Evolutionary conservation across 2,888 invertebrate species (phyloP).

Genomic region (Dryocosmus kuriphilus): DNA sequence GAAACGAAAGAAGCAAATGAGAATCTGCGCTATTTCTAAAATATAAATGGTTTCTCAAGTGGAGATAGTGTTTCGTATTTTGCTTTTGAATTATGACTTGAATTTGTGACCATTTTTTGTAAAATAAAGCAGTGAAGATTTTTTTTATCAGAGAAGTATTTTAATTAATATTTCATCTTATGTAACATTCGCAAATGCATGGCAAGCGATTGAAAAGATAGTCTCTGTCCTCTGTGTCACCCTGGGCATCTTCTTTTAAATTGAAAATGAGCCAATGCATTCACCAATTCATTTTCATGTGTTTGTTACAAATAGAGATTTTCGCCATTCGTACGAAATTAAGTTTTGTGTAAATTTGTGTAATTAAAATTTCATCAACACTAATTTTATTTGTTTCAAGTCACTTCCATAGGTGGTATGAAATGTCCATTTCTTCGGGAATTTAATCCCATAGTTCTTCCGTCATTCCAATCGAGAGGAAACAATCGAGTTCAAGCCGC

Average conservation of each 20-base stretch:
- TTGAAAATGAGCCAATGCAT: no score
- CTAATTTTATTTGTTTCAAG: slow-evolving; percentile 65
- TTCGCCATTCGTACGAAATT: background rate
- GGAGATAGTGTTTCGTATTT: slow-evolving; percentile 43
- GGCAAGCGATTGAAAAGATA: background rate
- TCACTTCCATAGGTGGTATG: slow-evolving; percentile 76
- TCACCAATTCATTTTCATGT: no score
- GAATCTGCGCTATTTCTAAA: background rate
- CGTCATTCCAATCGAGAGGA: slow-evolving; percentile 71
- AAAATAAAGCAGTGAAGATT: slow-evolving; percentile 34
- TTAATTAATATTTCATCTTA: slow-evolving; percentile 43
- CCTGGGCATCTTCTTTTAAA: background rate
- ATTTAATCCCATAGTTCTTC: slow-evolving; percentile 67
- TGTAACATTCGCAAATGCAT: slow-evolving; percentile 25
- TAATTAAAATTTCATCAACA: background rate
- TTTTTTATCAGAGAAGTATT: slow-evolving; percentile 57
- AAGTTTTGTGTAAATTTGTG: background rate
- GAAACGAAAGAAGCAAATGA: background rate
- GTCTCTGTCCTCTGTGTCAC: background rate
- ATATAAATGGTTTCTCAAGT: slow-evolving; percentile 45
- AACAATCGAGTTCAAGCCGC: slow-evolving; percentile 66
- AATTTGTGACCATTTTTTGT: slow-evolving; percentile 31
- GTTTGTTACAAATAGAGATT: background rate
- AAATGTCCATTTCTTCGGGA: slow-evolving; percentile 71
- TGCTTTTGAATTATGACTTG: slow-evolving; percentile 32